A percentile compares a stretch with the other conserved stretches of the same genome.
Conservation (phyloP, 2,113 vertebrate genomes). For the Synodontis membranacea region DNA sequence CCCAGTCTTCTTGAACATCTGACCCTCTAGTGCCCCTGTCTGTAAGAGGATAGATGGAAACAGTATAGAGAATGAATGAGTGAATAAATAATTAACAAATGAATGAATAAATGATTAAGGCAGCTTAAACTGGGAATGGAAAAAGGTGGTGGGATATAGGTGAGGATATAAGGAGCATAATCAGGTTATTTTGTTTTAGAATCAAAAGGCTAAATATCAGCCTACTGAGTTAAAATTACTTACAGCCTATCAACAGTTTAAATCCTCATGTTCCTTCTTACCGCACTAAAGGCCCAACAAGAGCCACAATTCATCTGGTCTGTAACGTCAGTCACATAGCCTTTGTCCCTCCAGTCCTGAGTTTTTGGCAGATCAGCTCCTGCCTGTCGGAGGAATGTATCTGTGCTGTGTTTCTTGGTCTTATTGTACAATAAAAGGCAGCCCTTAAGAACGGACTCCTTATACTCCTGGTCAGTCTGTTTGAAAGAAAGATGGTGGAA, state of each 20-base stretch:
- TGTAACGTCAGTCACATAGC: constrained; percentile 48
- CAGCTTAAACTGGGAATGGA: not conserved
- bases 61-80: not conserved
- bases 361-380: constrained; percentile 49
- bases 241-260: not conserved
- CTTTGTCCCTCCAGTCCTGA: constrained; percentile 44
- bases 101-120: too few species aligned
- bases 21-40: constrained; percentile 77
- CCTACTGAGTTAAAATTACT: not conserved
- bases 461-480: constrained; percentile 75
- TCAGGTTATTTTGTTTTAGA: not conserved
- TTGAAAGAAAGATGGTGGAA: not conserved
- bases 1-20: constrained; percentile 70
- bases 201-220: not conserved
- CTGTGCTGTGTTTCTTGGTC: constrained; percentile 56
- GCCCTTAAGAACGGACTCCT: constrained; percentile 52
- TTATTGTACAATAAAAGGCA: constrained; percentile 70
- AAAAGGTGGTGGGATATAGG: not conserved
- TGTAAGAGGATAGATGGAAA: constrained; percentile 41
- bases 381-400: constrained; percentile 55
- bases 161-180: not conserved
- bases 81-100: too few species aligned
- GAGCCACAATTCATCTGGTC: constrained; percentile 42
- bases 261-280: constrained; percentile 20
- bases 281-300: constrained; percentile 54